Percentiles rank a stretch among this genome's conserved stretches.
Evolutionary conservation across 2,888 invertebrate genomes (phyloP).

Genomic region (Nemurella pictetii): DNA sequence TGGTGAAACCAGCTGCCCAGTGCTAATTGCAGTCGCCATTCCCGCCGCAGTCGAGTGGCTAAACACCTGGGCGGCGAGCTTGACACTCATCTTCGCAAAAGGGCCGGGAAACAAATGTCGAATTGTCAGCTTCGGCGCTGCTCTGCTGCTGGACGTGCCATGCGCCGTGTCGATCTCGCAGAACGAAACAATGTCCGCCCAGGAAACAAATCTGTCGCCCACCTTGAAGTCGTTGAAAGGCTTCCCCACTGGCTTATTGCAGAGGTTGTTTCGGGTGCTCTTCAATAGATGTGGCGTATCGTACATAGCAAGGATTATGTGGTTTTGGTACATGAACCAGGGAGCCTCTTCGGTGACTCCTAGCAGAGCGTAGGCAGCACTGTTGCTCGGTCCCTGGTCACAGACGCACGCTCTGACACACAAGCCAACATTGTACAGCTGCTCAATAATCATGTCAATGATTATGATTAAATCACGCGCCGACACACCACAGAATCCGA

Average conservation of each 20-base stretch:
- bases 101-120: slow-evolving; percentile 42
- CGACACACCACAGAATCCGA: slow-evolving; percentile 38
- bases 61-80: slow-evolving; percentile 44
- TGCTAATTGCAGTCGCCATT: slow-evolving; percentile 40
- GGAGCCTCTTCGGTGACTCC: slow-evolving; percentile 41
- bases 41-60: slow-evolving; percentile 44
- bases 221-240: slow-evolving; percentile 37
- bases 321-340: slow-evolving; percentile 33
- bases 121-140: slow-evolving; percentile 44
- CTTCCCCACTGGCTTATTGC: not conserved
- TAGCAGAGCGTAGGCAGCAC: slow-evolving; percentile 39
- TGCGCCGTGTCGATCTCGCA: slow-evolving; percentile 40
- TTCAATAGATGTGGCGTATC: slow-evolving; percentile 44
- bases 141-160: slow-evolving; percentile 34
- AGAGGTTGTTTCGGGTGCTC: slow-evolving; percentile 43
- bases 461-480: slow-evolving; percentile 35
- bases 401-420: slow-evolving; percentile 42
- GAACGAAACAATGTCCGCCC: slow-evolving; percentile 41
- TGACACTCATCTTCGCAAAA: slow-evolving; percentile 45
- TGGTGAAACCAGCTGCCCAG: slow-evolving; percentile 38
- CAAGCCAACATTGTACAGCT: slow-evolving; percentile 39
- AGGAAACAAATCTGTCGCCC: slow-evolving; percentile 37
- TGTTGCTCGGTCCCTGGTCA: slow-evolving; percentile 43
- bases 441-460: slow-evolving; percentile 38
- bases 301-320: slow-evolving; percentile 43